A percentile compares a stretch with the other conserved stretches of the same genome.
Evolutionary conservation across 1,140 invertebrate species (phyloP).

Genomic region (Drosophila kikkawai): DNA sequence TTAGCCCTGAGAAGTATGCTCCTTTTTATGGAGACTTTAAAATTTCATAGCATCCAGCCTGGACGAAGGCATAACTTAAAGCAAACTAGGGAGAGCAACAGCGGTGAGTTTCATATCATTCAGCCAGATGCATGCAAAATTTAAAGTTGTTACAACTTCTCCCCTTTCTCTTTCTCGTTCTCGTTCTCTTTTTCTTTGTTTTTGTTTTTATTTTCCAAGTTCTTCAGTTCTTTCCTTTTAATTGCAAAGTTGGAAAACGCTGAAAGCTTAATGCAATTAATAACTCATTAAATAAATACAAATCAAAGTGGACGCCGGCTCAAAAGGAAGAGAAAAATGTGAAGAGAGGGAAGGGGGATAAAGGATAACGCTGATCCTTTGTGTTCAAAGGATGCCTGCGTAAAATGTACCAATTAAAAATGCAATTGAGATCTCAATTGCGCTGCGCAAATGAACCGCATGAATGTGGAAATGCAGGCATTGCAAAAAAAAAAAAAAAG

Average conservation of each 20-base stretch:
- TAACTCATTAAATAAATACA: slow-evolving; percentile 83
- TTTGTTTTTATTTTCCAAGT: not conserved
- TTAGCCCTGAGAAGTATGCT: slow-evolving; percentile 6
- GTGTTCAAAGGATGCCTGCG: slow-evolving; percentile 69
- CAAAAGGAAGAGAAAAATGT: slow-evolving; percentile 21
- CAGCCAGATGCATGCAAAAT: slow-evolving; percentile 7
- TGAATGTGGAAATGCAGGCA: slow-evolving; percentile 29
- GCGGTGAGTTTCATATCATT: slow-evolving; percentile 7
- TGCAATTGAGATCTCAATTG: slow-evolving; percentile 75
- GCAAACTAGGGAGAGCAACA: not conserved
- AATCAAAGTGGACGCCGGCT: slow-evolving; percentile 72
- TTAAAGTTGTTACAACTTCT: not conserved
- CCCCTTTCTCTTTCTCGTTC: not conserved
- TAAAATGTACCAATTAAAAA: slow-evolving; percentile 84
- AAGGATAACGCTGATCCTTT: slow-evolving; percentile 31
- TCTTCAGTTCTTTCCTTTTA: slow-evolving; percentile 17
- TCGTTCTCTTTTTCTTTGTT: not conserved
- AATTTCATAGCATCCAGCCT: not conserved
- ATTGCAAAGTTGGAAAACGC: slow-evolving; percentile 52
- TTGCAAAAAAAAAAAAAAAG: slow-evolving; percentile 4
- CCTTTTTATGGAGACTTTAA: not conserved
- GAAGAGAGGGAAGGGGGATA: not conserved
- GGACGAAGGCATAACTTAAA: not conserved
- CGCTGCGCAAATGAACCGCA: slow-evolving; percentile 77
- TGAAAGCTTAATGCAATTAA: slow-evolving; percentile 75